These are phyloP conservation scores for Bombus turneri DNA, from an alignment of 1,140 invertebrate species.

Conservation along the genomic window DNA sequence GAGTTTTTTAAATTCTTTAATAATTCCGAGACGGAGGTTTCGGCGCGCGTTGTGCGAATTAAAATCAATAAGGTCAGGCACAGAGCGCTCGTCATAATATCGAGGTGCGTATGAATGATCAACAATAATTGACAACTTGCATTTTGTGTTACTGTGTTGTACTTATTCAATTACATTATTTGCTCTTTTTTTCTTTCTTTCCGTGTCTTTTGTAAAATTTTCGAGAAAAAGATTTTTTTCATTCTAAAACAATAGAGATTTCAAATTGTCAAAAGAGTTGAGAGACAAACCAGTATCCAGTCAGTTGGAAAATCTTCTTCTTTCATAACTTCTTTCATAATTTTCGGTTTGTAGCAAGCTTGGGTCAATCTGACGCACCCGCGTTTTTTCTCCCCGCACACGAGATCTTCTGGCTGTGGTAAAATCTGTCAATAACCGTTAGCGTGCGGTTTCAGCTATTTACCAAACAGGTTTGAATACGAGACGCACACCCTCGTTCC, in stretches of 20 bases:
- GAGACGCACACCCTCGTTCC: constrained; percentile 43
- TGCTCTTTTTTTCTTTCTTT: not conserved
- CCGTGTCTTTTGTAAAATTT: not conserved
- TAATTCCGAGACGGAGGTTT: not conserved
- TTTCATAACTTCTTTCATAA: not conserved
- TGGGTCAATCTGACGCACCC: not conserved
- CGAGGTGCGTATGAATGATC: not conserved
- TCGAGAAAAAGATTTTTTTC: not conserved
- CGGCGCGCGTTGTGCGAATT: constrained; percentile 11
- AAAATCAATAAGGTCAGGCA: constrained; percentile 11
- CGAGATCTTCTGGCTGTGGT: constrained; percentile 39
- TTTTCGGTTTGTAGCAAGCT: not conserved
- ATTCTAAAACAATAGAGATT: not conserved
- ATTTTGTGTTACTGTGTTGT: not conserved
- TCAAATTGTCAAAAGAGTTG: not conserved
- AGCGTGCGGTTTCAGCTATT: constrained; percentile 52
- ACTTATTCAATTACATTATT: too few relatives aligned
- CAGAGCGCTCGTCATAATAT: not conserved
- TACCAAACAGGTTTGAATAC: constrained; percentile 57
- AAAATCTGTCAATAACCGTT: constrained; percentile 59
- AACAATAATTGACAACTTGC: not conserved
- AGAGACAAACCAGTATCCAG: not conserved
- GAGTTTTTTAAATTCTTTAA: constrained; percentile 18
- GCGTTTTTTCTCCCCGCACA: not conserved
- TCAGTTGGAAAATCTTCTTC: not conserved